These are phyloP conservation scores for Phalera bucephala DNA, from an alignment of 2,888 invertebrate species.

Conservation along the genomic window DNA sequence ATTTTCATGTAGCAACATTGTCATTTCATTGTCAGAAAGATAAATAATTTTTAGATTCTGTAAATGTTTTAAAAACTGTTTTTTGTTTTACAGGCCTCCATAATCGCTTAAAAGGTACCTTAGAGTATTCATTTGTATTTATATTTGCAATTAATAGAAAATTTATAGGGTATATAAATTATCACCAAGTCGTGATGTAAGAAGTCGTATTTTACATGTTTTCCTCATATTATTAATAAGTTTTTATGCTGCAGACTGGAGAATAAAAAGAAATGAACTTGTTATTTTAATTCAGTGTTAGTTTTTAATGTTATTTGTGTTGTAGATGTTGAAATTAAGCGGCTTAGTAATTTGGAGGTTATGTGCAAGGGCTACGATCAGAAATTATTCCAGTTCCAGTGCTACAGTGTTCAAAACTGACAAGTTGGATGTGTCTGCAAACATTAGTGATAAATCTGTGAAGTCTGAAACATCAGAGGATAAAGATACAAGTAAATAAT, in stretches of 20 bases:
- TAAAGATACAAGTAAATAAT: slow-evolving; percentile 27
- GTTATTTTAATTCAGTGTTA: slow-evolving; percentile 3
- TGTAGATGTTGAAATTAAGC: slow-evolving; percentile 78
- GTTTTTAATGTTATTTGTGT: slow-evolving; percentile 24
- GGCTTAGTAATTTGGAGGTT: slow-evolving; percentile 78
- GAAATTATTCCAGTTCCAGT: slow-evolving; percentile 84
- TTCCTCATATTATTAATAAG: slow-evolving; percentile 17
- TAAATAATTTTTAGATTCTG: slow-evolving; percentile 42
- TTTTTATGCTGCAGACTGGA: not conserved
- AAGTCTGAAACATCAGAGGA: slow-evolving; percentile 21
- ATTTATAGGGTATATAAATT: not conserved
- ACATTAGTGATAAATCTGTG: slow-evolving; percentile 40
- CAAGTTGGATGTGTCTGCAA: slow-evolving; percentile 49
- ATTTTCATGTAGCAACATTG: slow-evolving; percentile 16
- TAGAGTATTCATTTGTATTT: not conserved
- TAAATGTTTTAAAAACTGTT: slow-evolving; percentile 45
- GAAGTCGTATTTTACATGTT: slow-evolving; percentile 41
- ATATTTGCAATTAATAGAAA: not conserved
- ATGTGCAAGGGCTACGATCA: slow-evolving; percentile 61
- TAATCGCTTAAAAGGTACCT: slow-evolving; percentile 24
- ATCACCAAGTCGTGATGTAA: slow-evolving; percentile 61
- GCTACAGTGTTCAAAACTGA: slow-evolving; percentile 91
- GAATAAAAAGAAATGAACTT: not conserved
- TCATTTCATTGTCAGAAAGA: slow-evolving; percentile 34
- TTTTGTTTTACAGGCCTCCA: slow-evolving; percentile 17